These are phyloP conservation scores for Tokudaia tokunoshimensis DNA, from an alignment of 2,797 vertebrate species.

Conservation along the genomic window DNA sequence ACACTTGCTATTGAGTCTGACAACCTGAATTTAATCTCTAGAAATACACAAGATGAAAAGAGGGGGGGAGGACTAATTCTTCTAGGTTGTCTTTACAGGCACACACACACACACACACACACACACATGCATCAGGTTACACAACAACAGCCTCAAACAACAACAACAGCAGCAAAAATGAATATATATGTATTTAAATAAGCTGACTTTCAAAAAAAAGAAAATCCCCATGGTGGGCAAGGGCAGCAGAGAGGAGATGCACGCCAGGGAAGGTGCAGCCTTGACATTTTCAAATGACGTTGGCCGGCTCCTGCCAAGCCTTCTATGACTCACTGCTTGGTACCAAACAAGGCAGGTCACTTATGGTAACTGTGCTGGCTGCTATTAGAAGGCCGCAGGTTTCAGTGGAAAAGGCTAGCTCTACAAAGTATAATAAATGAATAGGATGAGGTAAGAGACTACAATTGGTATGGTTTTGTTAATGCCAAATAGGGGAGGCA, in stretches of 20 bases:
- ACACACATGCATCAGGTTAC: neutral
- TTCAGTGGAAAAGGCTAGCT: neutral
- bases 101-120: neutral
- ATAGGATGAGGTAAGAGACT: neutral
- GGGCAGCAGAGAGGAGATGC: neutral
- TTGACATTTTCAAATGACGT: neutral
- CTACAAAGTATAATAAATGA: neutral
- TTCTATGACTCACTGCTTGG: constrained; percentile 45
- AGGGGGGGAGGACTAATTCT: neutral
- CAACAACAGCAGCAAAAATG: neutral
- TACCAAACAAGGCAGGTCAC: neutral
- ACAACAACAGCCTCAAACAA: neutral
- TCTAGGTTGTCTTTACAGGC: neutral
- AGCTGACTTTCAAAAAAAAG: neutral
- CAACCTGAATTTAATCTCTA: neutral
- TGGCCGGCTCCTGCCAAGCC: neutral
- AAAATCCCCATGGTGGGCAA: neutral
- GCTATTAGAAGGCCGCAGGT: neutral
- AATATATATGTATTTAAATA: neutral
- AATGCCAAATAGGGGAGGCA: neutral
- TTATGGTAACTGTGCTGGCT: neutral
- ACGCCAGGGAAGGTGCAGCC: neutral
- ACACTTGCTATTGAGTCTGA: neutral
- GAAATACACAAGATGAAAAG: neutral
- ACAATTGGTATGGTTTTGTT: neutral